Evolutionary conservation across 92 coral and sea anemone genomes (phyloP), one percentile per base, ranked within the genome.

Genomic region (Galaxea fascicularis): DNA sequence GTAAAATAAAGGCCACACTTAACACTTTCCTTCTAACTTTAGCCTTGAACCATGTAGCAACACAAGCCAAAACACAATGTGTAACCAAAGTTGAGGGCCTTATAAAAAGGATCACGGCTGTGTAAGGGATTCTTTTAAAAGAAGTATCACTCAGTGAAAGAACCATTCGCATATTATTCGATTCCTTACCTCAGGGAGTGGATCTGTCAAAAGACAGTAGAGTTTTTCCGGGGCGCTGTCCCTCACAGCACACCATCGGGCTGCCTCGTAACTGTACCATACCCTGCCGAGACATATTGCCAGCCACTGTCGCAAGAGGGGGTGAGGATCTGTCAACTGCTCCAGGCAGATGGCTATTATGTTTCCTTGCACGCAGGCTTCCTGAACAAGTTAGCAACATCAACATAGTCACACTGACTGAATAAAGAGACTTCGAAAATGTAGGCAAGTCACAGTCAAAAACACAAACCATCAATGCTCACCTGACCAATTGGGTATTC

Each of bases 221-320:
- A 96, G 95, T 84, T 96, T 96, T 72, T 96, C 98, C 24, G 96
- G 98, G 17, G 98, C 98, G 51, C 94, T 92, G 75, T 96, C 98
- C 45, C 98, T 85, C 17, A 96, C 98, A 16, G 98, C 98, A 77
- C 98, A 96, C 98, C 98, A 96, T 18, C 98, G 79, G 17, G 98
- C 98, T 26, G 98, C 96, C 80, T 93, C 94, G 47, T 96, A 96
- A 72, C 87, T 91, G 67, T 73, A 91, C 98, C 98, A 96, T 31
- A 89, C 88, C 84, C 95, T 90, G 5, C 93, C 98, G 44, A 96
- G 87, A 81, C 98, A 96, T 28, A 96, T 85, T 47, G 98, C 98
- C 59, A 96, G 89, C 98, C 98, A 96, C 69, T 96, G 98, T 21
- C 98, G 90, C 46, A 96, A 76, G 20, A 94, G 69, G 0, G 98